Evolutionary conservation across 2,888 invertebrate species (phyloP).

Genomic region (Polydrusus pterygomalis): DNA sequence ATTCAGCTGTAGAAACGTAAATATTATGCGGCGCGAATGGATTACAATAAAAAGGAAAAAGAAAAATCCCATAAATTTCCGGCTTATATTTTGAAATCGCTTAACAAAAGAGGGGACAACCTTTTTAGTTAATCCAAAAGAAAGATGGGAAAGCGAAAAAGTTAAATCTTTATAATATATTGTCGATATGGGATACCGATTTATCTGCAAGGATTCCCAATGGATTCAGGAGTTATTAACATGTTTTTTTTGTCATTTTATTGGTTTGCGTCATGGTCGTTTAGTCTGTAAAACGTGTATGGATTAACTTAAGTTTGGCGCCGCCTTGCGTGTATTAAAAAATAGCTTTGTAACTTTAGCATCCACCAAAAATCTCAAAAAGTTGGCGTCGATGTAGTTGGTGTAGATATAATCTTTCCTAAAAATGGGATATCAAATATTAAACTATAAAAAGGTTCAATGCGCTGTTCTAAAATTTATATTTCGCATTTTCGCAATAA

Average conservation of each 20-base stretch:
- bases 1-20: slow-evolving; percentile 35
- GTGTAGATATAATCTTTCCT: too few relatives aligned
- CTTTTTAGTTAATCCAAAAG: slow-evolving; percentile 37
- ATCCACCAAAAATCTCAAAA: too few relatives aligned
- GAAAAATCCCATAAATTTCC: slow-evolving; percentile 39
- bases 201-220: neutral
- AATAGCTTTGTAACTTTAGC: too few relatives aligned
- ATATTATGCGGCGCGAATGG: slow-evolving; percentile 40
- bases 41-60: slow-evolving; percentile 34
- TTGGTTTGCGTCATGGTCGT: neutral
- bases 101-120: slow-evolving; percentile 46
- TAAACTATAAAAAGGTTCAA: too few relatives aligned
- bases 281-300: neutral
- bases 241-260: neutral
- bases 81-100: slow-evolving; percentile 47
- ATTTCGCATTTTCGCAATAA: too few relatives aligned
- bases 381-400: too few relatives aligned
- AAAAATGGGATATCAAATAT: too few relatives aligned
- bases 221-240: neutral
- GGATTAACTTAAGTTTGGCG: neutral
- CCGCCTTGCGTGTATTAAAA: too few relatives aligned
- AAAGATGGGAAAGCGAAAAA: slow-evolving; percentile 44
- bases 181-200: slow-evolving; percentile 40
- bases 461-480: too few relatives aligned
- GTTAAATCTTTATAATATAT: slow-evolving; percentile 49